A percentile compares a stretch with the other conserved stretches of the same genome.
These are phyloP conservation scores for Penaeus chinensis DNA, from an alignment of 1,140 invertebrate genomes.

Conservation along the genomic window DNA sequence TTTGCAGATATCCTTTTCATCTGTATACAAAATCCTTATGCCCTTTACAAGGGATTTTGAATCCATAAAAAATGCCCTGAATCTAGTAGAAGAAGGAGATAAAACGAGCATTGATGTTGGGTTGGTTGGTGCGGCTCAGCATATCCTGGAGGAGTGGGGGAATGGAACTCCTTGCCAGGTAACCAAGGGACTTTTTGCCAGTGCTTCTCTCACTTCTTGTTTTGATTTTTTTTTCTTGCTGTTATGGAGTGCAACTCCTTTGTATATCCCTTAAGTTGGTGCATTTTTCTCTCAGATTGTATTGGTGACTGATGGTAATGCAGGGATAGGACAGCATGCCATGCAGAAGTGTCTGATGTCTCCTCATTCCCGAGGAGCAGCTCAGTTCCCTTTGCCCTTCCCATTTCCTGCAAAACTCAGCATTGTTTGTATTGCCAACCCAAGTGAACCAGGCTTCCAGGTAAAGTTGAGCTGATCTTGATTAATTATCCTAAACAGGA, in stretches of 20 bases:
- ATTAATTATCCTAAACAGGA: no score
- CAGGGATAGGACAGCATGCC: slow-evolving; percentile 54
- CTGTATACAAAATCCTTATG: slow-evolving; percentile 81
- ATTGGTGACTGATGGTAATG: slow-evolving; percentile 61
- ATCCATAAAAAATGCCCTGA: slow-evolving; percentile 78
- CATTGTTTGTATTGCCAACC: slow-evolving; percentile 76
- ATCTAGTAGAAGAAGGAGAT: slow-evolving; percentile 82
- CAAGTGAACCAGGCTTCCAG: slow-evolving; percentile 65
- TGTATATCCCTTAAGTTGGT: background rate
- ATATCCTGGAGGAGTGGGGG: slow-evolving; percentile 87
- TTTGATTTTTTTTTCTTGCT: background rate
- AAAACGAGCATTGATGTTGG: slow-evolving; percentile 85
- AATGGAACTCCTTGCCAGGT: slow-evolving; percentile 76
- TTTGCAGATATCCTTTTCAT: slow-evolving; percentile 81
- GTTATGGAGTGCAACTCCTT: background rate
- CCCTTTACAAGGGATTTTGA: slow-evolving; percentile 89
- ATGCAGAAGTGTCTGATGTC: slow-evolving; percentile 53
- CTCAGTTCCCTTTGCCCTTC: slow-evolving; percentile 78
- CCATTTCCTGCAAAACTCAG: slow-evolving; percentile 84
- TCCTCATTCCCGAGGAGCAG: slow-evolving; percentile 52
- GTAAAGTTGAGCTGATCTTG: slow-evolving; percentile 14
- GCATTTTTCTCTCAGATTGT: slow-evolving; percentile 46
- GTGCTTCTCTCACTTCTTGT: background rate
- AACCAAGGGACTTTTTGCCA: background rate
- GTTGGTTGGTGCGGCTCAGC: slow-evolving; percentile 79